Conservation (phyloP, 2,888 invertebrate species). For the Macroteleia sp. region DNA sequence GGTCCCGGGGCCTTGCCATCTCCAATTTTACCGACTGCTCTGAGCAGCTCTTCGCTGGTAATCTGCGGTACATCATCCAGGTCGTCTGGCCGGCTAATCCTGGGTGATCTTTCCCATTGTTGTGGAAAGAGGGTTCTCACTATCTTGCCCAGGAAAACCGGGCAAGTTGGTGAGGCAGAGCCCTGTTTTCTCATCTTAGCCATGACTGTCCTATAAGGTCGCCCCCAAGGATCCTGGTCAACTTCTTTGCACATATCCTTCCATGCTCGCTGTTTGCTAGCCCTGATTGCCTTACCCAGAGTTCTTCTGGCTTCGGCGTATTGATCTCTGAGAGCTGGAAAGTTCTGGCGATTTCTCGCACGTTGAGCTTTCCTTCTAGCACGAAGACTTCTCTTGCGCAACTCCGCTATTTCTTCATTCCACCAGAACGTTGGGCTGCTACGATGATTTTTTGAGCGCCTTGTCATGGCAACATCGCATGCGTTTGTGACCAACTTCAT, state of each 20-base stretch:
- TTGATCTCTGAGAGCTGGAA: background rate
- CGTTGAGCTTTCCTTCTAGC: background rate
- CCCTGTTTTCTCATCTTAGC: conserved; percentile 22
- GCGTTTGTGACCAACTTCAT: background rate
- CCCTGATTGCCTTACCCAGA: conserved; percentile 35
- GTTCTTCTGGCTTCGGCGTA: background rate
- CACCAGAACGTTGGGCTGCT: conserved; percentile 40
- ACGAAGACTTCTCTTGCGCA: conserved; percentile 1
- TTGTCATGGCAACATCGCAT: conserved; percentile 17
- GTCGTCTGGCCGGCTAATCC: no score
- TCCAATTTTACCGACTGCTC: conserved; percentile 8
- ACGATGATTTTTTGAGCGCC: background rate
- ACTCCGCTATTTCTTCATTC: conserved; percentile 18
- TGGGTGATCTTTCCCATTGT: background rate
- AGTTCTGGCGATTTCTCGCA: no score
- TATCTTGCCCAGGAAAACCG: background rate
- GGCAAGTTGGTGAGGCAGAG: conserved; percentile 22
- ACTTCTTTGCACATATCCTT: conserved; percentile 61
- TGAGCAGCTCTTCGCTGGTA: background rate
- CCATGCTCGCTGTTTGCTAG: conserved; percentile 50
- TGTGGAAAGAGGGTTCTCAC: conserved; percentile 4
- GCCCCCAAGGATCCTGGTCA: conserved; percentile 63
- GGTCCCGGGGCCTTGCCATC: conserved; percentile 12
- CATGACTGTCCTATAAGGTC: conserved; percentile 63
- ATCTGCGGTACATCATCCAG: background rate